A percentile compares a stretch with the other conserved stretches of the same genome.
phyloP scores from a whole-genome alignment of 2,888 invertebrate genomes.

The Cerastoderma edule region DNA sequence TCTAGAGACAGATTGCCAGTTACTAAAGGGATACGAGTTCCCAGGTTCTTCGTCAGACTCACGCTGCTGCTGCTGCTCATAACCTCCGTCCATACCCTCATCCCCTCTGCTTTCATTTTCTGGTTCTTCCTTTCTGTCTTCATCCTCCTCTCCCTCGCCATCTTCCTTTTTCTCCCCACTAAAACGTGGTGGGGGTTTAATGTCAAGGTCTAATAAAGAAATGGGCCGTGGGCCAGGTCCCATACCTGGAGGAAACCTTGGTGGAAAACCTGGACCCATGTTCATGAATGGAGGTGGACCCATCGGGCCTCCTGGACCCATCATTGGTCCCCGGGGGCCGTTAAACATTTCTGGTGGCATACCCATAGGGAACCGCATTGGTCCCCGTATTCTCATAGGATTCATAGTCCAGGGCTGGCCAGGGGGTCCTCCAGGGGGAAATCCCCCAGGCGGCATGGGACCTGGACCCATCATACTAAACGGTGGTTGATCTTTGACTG shows the following conservation, averaged over 20 bases:
- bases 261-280: constrained; percentile 54
- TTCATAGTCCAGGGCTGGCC: constrained; percentile 46
- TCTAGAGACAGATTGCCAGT: constrained; percentile 50
- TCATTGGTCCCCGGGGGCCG: constrained; percentile 45
- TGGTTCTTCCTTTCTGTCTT: constrained; percentile 9
- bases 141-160: constrained; percentile 37
- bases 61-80: constrained; percentile 10
- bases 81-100: background rate
- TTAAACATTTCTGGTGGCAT: constrained; percentile 57
- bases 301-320: constrained; percentile 51
- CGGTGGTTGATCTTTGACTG: constrained; percentile 26
- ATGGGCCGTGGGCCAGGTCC: constrained; percentile 45
- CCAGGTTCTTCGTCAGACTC: constrained; percentile 21
- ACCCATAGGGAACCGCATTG: constrained; percentile 52
- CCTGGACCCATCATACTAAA: constrained; percentile 32
- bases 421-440: constrained; percentile 45
- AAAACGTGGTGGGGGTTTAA: constrained; percentile 46
- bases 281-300: constrained; percentile 43
- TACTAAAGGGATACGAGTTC: constrained; percentile 43
- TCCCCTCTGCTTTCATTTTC: constrained; percentile 11
- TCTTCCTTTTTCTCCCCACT: constrained; percentile 36
- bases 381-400: constrained; percentile 54
- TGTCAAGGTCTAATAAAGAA: constrained; percentile 52
- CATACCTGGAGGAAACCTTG: constrained; percentile 40
- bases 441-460: constrained; percentile 38